These are phyloP conservation scores for Acrossocheilus fasciatus DNA, from an alignment of 2,797 vertebrate genomes.

Conservation along the genomic window DNA sequence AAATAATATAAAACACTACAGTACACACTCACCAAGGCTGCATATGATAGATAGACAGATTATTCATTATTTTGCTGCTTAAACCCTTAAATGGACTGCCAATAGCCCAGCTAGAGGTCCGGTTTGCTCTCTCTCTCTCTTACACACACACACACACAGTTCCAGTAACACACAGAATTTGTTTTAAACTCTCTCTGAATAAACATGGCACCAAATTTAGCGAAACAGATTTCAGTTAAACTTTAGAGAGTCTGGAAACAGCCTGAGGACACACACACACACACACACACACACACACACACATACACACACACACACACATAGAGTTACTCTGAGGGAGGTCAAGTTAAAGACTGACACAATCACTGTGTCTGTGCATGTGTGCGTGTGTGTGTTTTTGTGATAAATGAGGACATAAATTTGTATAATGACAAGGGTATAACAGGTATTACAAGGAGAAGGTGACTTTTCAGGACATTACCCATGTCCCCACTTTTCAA, in stretches of 20 bases:
- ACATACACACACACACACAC: not conserved
- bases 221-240: not conserved
- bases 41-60: not conserved
- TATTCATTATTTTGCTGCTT: not conserved
- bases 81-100: not conserved
- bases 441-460: too few species aligned
- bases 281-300: not conserved
- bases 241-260: slow-evolving; percentile 25
- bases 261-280: slow-evolving; percentile 27
- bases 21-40: not conserved
- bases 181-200: slow-evolving; percentile 40
- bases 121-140: not conserved
- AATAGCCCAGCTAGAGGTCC: slow-evolving; percentile 39
- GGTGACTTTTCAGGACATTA: too few species aligned
- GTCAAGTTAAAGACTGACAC: slow-evolving; percentile 61
- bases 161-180: slow-evolving; percentile 32
- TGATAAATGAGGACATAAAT: too few species aligned
- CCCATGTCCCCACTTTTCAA: too few species aligned
- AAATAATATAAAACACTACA: not conserved
- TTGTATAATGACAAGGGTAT: too few species aligned
- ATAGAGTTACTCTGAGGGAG: not conserved
- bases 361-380: not conserved
- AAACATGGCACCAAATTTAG: slow-evolving; percentile 48
- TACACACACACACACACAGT: not conserved
- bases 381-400: too few species aligned